Conservation (phyloP, 2,888 invertebrate genomes). For the Noctua fimbriata region DNA sequence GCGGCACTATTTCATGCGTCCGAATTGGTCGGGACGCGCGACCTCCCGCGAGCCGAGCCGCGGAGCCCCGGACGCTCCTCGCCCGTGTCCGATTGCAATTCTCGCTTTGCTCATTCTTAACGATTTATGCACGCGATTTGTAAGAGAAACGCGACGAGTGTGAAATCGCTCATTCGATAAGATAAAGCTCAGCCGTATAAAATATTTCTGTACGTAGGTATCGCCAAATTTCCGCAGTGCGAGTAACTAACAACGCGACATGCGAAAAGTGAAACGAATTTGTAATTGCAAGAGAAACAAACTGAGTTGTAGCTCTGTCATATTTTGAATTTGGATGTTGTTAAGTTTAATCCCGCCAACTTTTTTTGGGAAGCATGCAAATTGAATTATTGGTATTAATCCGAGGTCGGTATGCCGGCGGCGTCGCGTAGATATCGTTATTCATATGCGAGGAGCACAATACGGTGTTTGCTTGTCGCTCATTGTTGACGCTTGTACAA, state of each 20-base stretch:
- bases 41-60: constrained; percentile 84
- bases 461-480: constrained; percentile 87
- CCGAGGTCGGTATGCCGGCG: constrained; percentile 80
- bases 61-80: constrained; percentile 68
- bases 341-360: constrained; percentile 44
- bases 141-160: constrained; percentile 81
- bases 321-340: constrained; percentile 20
- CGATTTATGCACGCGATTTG: constrained; percentile 84
- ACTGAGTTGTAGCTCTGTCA: constrained; percentile 19
- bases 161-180: constrained; percentile 82
- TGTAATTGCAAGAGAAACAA: constrained; percentile 64
- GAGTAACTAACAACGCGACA: constrained; percentile 43
- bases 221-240: constrained; percentile 64
- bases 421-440: constrained; percentile 82
- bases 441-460: constrained; percentile 85
- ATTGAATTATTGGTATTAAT: constrained; percentile 84
- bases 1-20: constrained; percentile 89
- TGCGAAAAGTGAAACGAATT: constrained; percentile 67
- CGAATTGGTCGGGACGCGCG: constrained; percentile 86
- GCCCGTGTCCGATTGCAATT: constrained; percentile 83
- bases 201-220: constrained; percentile 68
- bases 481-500: constrained; percentile 83
- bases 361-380: constrained; percentile 81
- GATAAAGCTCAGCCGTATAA: constrained; percentile 72
- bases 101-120: constrained; percentile 81